These are phyloP conservation scores for Dromiciops gliroides DNA, from an alignment of 2,113 vertebrate genomes.

Conservation along the genomic window DNA sequence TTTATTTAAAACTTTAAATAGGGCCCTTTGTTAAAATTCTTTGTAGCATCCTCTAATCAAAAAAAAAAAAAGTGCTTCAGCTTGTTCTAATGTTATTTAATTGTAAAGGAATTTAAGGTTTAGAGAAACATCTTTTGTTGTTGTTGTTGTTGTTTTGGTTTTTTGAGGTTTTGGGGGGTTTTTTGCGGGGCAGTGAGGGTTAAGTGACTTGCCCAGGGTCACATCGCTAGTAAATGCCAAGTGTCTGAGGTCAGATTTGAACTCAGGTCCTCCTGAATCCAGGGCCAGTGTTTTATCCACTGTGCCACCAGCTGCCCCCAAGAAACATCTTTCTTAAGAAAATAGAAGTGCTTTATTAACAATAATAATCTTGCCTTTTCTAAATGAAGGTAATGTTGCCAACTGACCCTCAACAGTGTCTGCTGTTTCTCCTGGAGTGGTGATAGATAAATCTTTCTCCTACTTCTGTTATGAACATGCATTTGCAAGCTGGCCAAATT, in stretches of 20 bases:
- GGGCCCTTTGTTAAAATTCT: background rate
- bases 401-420: background rate
- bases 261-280: no score
- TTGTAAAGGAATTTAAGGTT: constrained; percentile 14
- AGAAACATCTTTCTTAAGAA: background rate
- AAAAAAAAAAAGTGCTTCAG: background rate
- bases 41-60: background rate
- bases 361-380: background rate
- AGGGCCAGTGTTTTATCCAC: no score
- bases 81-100: constrained; percentile 34
- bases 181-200: no score
- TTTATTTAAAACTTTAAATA: background rate
- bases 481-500: background rate
- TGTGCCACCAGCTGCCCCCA: no score
- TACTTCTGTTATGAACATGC: background rate
- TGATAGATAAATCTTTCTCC: background rate
- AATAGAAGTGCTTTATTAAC: background rate
- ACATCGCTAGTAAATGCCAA: no score
- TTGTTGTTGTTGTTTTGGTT: no score
- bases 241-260: no score
- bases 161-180: no score
- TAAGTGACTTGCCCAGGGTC: no score
- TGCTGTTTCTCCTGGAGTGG: constrained; percentile 11
- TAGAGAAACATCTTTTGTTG: background rate
- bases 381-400: constrained; percentile 14